Base-by-base conservation (phyloP, 2,113 vertebrate genomes). In the Ceyx cyanopectus region DNA sequence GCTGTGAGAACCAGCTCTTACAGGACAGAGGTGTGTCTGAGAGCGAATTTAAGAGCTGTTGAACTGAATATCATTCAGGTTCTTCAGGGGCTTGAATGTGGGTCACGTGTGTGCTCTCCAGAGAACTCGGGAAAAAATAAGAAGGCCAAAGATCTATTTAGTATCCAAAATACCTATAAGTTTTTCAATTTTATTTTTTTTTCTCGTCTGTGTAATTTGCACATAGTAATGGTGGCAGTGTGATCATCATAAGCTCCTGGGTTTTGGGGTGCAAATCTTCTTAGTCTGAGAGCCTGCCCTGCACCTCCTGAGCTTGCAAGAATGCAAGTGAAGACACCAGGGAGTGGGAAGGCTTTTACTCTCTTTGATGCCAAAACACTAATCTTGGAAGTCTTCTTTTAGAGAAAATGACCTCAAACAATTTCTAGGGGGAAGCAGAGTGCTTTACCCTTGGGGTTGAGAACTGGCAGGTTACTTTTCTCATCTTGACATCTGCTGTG, bases 81-180 rank as follows among this genome's bases (percentile, higher is more conserved):
- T 65, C 34, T 72, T 20, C 11, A 14, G 34, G 13, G 43, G 26
- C 26, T 73, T 73, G 34, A 30, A 12, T 17, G 30, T 7, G 20
- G 13, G 24, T 50, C 0, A 1, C 10, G 2, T 34, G 8, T 7
- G 15, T 20, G 12, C 11, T 51, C 20, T 37, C 34, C 29, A 30
- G 16, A 51, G 60, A 45, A 21, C 29, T 50, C 34, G 45, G 26
- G n/a, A 4, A 14, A 24, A 51, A 51, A 51, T 34, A 81, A 14
- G 26, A 81, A 45, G 37, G 26, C 30, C 23, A 34, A 34, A 34
- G 20, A 37, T 51, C 11, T 75, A 20, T 46, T 61, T 46, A 21
- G n/a, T 10, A 8, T 20, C 32, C 29, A 56, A 56, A 82, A 61
- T 20, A 81, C 14, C 20, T 46, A 37, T 18, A 53, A 4, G 29